Conservation (phyloP, 2,113 vertebrate species). For the Damaliscus lunatus region DNA sequence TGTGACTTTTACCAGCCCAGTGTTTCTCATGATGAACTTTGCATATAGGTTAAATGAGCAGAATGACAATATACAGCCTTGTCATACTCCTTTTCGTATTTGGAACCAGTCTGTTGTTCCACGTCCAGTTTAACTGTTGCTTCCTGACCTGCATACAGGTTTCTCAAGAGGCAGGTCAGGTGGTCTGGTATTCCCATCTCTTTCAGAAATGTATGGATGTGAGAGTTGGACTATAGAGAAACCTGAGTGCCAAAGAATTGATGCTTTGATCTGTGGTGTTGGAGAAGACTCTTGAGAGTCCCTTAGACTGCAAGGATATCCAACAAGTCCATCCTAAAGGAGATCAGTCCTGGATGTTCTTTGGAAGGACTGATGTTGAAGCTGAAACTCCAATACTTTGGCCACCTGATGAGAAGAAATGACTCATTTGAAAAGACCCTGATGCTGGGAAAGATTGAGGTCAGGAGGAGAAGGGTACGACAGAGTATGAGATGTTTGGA, state of each 20-base stretch:
- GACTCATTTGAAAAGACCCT: neutral
- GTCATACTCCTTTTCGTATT: neutral
- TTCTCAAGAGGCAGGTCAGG: neutral
- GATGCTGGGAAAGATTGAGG: neutral
- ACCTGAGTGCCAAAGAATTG: neutral
- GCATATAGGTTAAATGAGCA: neutral
- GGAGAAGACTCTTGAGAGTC: neutral
- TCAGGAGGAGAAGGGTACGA: rapidly evolving
- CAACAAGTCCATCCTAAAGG: neutral
- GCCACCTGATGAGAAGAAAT: neutral
- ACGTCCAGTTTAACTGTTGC: neutral
- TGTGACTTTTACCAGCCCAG: neutral
- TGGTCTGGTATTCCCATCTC: neutral
- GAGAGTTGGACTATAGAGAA: neutral
- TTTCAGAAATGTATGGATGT: neutral
- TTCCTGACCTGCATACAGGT: neutral
- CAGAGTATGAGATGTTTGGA: neutral
- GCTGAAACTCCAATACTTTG: neutral
- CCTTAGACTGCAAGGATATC: neutral
- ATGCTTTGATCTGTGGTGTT: neutral
- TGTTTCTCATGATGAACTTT: neutral
- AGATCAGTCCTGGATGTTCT: neutral
- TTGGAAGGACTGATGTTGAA: neutral
- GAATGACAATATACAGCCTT: neutral
- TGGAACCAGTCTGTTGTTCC: neutral